Base-by-base conservation (phyloP, 2,797 vertebrate species). In the Neomorphus geoffroyi region DNA sequence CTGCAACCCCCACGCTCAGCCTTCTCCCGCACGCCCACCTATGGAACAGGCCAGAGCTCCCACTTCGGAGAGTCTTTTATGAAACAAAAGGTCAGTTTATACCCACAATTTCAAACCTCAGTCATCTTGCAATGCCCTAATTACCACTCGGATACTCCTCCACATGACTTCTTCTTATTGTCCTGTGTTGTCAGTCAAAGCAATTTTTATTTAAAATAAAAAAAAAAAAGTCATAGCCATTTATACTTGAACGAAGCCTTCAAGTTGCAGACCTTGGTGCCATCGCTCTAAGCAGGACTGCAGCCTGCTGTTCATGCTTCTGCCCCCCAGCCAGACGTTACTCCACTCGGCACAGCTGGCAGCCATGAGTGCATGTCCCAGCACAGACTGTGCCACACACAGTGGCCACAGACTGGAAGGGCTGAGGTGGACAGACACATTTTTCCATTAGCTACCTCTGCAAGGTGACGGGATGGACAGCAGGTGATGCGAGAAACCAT, bases 61-160 rank as follows among this genome's bases (percentile, higher is more conserved):
- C 9, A 2, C 46, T 66, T 87, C 3, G 2, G 45, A 45, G 6
- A 32, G 30, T 50, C 45, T 65, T 61, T 57, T 39, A 66, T 53
- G 69, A 73, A 91, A 67, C 53, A 74, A 35, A 92, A 72, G 61
- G 61, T 70, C 71, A 64, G 30, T 33, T 64, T 17, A 78, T 53
- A 57, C 48, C 51, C 88, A 67, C 39, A 92, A 23, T 90, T 94
- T 84, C 37, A 69, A 90, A 54, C 60, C 58, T 83, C 62, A 56
- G 0, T n/a, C 28, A 32, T 88, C 69, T 69, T n/a, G 35, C 70
- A 26, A 51, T 2, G 1, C 46, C 46, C 77, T 86, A 90, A 90
- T 54, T 80, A 65, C 73, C 60, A 70, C 60, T 66, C 39, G 51
- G 56, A 51, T 70, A 70, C 48, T 62, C 70, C 11, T 66, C 54